These are phyloP conservation scores for Pogonophryne albipinna DNA, from an alignment of 2,797 vertebrate species.

Conservation along the genomic window DNA sequence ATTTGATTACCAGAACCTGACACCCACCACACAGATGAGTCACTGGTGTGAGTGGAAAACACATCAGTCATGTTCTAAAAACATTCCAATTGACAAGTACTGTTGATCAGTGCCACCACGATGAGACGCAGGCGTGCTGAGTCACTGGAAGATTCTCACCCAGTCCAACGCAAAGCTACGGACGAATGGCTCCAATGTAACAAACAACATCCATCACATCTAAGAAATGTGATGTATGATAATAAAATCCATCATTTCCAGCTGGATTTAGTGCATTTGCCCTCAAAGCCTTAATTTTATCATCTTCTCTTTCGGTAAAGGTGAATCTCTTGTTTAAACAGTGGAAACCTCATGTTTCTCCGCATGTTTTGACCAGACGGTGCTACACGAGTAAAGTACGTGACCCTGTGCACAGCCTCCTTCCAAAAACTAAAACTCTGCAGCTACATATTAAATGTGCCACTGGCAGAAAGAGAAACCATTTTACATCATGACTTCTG, in stretches of 20 bases:
- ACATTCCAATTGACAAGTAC: constrained; percentile 45
- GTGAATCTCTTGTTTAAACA: constrained; percentile 29
- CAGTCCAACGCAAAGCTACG: constrained; percentile 29
- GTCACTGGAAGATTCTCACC: constrained; percentile 42
- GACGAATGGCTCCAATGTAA: constrained; percentile 10
- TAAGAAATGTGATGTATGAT: neutral
- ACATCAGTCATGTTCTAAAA: constrained; percentile 68
- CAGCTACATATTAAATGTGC: constrained; percentile 33
- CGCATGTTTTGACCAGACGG: constrained; percentile 61
- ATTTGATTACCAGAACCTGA: constrained; percentile 46
- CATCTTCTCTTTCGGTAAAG: constrained; percentile 7
- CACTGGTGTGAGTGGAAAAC: constrained; percentile 61
- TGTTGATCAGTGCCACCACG: constrained; percentile 52
- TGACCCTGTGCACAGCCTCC: constrained; percentile 46
- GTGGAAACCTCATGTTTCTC: constrained; percentile 69
- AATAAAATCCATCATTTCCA: neutral
- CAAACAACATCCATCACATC: constrained; percentile 42
- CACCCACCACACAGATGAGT: constrained; percentile 62
- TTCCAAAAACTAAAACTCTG: constrained; percentile 61
- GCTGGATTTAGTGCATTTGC: neutral
- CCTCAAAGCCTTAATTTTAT: neutral
- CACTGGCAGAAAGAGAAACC: constrained; percentile 38
- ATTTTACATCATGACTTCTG: constrained; percentile 33
- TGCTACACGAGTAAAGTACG: constrained; percentile 47
- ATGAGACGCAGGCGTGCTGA: constrained; percentile 44